phyloP scores from a whole-genome alignment of 2,888 invertebrate species.

The Melangyna quadrimaculata region DNA sequence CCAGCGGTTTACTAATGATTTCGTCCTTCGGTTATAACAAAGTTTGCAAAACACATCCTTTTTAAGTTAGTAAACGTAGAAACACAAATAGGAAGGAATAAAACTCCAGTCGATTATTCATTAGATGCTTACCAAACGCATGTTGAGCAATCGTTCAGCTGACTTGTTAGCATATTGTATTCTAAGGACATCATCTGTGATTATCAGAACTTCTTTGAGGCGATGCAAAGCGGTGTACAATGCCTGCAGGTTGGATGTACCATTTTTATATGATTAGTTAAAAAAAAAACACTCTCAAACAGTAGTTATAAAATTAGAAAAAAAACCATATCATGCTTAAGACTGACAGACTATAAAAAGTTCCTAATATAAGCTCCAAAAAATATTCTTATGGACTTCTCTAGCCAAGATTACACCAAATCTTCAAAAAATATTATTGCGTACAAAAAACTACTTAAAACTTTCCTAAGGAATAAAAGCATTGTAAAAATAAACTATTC shows the following conservation, averaged over 20 bases:
- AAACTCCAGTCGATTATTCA: slow-evolving; percentile 43
- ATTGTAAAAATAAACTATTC: no score
- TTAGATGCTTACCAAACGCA: slow-evolving; percentile 83
- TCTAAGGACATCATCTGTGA: slow-evolving; percentile 92
- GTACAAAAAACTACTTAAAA: no score
- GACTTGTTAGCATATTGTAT: slow-evolving; percentile 94
- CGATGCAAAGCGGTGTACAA: slow-evolving; percentile 93
- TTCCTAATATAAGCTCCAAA: no score
- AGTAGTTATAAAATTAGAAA: slow-evolving; percentile 28
- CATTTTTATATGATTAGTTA: slow-evolving; percentile 47
- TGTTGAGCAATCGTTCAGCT: slow-evolving; percentile 90
- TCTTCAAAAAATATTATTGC: no score
- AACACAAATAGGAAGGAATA: slow-evolving; percentile 53
- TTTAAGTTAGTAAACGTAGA: slow-evolving; percentile 63
- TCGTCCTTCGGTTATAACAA: slow-evolving; percentile 77
- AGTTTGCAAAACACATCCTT: slow-evolving; percentile 59
- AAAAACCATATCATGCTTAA: slow-evolving; percentile 12
- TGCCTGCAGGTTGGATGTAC: slow-evolving; percentile 81
- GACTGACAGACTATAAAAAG: slow-evolving; percentile 1
- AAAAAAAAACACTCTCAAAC: slow-evolving; percentile 47
- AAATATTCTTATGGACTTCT: no score
- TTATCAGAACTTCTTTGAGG: slow-evolving; percentile 92
- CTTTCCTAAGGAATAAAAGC: no score
- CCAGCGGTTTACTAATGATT: slow-evolving; percentile 80
- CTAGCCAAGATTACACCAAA: no score